Base-by-base conservation (phyloP, 2,113 vertebrate species). In the Serinus canaria region DNA sequence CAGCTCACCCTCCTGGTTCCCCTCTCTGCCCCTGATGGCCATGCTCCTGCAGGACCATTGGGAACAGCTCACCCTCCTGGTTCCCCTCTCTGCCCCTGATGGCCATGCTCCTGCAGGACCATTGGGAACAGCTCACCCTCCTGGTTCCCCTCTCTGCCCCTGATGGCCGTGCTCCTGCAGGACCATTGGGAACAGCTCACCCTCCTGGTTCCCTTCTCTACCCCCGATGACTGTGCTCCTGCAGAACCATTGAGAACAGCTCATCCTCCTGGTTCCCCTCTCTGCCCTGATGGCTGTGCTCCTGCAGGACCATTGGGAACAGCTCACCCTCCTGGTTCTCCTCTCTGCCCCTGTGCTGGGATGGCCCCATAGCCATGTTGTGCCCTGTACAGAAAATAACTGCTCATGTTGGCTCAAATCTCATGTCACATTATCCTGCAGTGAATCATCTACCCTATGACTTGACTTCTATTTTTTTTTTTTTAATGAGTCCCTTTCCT, bases 101-200 rank as follows among this genome's bases (percentile, higher is more conserved):
- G 41, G 41, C 41, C 41, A 16, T 43, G 41, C 41, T 21, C 21
- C 37, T 28, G 3, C 1, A 9, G 55, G 5, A 46, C 17, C 20
- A 0, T 0, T 5, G 22, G 21, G 27, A 28, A 15, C 16, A 9
- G 2, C 35, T 16, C 18, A 13, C 6, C 1, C 7, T 49, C 28
- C 22, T 28, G 0, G 0, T n/a, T 73, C 5, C 3, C 1, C 7
- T 64, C 3, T 30, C 7, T 20, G 4, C 7, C 7, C 2, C 9
- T 3, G n/a, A 4, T 15, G 6, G n/a, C 8, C 2, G 0, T 10
- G 30, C 6, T 73, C 21, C 35, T 27, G 2, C 1, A 8, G 52
- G 4, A 49, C 9, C 20, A 0, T 0, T 4, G 21, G 20, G 28
- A 30, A 16, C 22, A 11, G 2, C n/a, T 15, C 22, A 12, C 7